phyloP scores from a whole-genome alignment of 2,797 vertebrate genomes.

The Myotis myotis region DNA sequence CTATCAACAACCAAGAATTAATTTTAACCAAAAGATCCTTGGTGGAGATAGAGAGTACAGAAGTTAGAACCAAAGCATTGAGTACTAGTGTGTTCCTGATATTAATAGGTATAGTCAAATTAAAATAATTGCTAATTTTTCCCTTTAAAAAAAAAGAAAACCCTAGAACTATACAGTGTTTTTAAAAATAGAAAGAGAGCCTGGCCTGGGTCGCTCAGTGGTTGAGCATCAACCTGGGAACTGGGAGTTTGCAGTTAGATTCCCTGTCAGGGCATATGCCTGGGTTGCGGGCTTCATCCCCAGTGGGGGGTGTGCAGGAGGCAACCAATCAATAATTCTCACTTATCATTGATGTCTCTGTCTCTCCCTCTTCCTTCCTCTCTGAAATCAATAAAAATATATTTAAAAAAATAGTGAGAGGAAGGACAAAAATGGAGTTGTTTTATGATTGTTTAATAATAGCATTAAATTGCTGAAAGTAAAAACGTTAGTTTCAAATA shows the following conservation, averaged over 20 bases:
- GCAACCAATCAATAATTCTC: too few species aligned
- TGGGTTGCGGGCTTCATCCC: too few species aligned
- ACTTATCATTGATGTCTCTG: too few species aligned
- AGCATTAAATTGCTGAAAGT: not conserved
- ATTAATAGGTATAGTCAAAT: not conserved
- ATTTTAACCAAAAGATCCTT: not conserved
- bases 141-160: not conserved
- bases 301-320: too few species aligned
- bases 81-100: not conserved
- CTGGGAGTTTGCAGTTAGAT: too few species aligned
- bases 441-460: conserved; percentile 22
- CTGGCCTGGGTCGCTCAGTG: too few species aligned
- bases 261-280: too few species aligned
- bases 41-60: not conserved
- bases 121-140: not conserved
- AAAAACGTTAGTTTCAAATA: not conserved
- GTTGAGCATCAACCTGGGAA: too few species aligned
- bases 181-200: not conserved
- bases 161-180: not conserved
- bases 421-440: not conserved
- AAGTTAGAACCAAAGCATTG: not conserved
- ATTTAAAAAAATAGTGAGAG: not conserved
- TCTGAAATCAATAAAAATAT: too few species aligned
- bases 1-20: not conserved
- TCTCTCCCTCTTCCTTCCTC: too few species aligned